phyloP scores from a whole-genome alignment of 2,888 invertebrate species.

The Phragmatobia fuliginosa region DNA sequence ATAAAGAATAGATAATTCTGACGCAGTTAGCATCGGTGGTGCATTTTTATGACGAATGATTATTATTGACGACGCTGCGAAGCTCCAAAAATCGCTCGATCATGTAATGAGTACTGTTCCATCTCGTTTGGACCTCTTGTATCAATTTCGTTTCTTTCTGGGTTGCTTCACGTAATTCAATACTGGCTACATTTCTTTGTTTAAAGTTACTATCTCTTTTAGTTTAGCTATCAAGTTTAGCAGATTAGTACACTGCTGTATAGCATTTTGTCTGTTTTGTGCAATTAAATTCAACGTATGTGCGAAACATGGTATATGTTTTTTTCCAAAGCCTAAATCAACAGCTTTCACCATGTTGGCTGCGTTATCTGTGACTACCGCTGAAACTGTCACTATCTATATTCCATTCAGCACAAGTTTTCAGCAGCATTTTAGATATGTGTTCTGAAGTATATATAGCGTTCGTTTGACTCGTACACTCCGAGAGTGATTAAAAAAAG shows the following conservation, averaged over 20 bases:
- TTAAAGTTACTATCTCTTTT: constrained; percentile 21
- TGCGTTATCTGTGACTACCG: constrained; percentile 53
- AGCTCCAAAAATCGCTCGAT: constrained; percentile 14
- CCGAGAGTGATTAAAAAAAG: too few relatives aligned
- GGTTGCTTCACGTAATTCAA: constrained; percentile 14
- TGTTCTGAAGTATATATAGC: too few relatives aligned
- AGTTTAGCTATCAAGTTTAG: constrained; percentile 15
- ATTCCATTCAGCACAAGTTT: too few relatives aligned
- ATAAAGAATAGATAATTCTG: constrained; percentile 39
- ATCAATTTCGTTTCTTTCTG: constrained; percentile 20
- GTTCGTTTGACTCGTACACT: too few relatives aligned
- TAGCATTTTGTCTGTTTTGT: constrained; percentile 20
- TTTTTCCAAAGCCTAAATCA: constrained; percentile 50
- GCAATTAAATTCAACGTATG: constrained; percentile 19
- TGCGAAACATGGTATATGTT: constrained; percentile 21
- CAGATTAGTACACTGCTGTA: constrained; percentile 15
- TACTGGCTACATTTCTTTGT: too few relatives aligned
- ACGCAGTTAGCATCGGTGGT: constrained; percentile 36
- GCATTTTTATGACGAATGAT: constrained; percentile 30
- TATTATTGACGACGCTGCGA: constrained; percentile 28
- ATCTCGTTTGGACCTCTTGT: constrained; percentile 12
- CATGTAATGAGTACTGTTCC: constrained; percentile 6
- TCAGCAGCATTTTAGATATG: too few relatives aligned
- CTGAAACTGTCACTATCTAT: too few relatives aligned
- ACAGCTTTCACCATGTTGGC: constrained; percentile 53